These are phyloP conservation scores for Crocuta crocuta DNA, from an alignment of 2,113 vertebrate genomes.

Conservation along the genomic window DNA sequence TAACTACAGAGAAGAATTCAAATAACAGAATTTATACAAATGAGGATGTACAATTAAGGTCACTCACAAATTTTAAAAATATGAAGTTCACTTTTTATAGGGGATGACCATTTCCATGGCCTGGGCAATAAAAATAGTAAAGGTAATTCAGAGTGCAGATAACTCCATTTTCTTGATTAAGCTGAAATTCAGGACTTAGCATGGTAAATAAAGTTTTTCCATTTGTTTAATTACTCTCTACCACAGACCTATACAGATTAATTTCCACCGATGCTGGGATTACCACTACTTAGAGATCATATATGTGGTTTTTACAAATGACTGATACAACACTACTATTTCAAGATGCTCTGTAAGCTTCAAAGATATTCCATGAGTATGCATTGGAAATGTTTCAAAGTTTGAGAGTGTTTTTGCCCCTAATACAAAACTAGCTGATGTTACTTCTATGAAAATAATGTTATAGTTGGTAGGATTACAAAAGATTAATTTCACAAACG, in stretches of 20 bases:
- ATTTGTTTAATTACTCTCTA: constrained; percentile 23
- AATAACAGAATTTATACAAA: not conserved
- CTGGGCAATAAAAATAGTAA: not conserved
- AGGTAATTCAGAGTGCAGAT: not conserved
- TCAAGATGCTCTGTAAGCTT: not conserved
- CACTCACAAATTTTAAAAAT: not conserved
- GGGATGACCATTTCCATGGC: not conserved
- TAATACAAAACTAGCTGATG: constrained; percentile 1
- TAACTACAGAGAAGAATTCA: constrained; percentile 9
- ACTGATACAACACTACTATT: constrained; percentile 13
- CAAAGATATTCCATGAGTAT: not conserved
- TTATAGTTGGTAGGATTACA: not conserved
- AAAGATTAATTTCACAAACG: not conserved
- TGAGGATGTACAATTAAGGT: not conserved
- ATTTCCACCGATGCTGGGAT: not conserved
- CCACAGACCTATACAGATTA: not conserved
- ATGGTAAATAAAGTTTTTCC: not conserved
- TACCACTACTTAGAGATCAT: not conserved
- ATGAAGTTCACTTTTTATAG: not conserved
- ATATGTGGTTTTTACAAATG: not conserved
- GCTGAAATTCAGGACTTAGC: constrained; percentile 2
- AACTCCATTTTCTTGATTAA: constrained; percentile 44
- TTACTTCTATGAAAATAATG: constrained; percentile 5
- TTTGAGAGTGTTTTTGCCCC: not conserved
- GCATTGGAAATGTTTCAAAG: not conserved